Percentiles rank a stretch among this genome's conserved stretches.
Evolutionary conservation across 2,113 vertebrate genomes (phyloP).

Genomic region (Cephalopterus ornatus): DNA sequence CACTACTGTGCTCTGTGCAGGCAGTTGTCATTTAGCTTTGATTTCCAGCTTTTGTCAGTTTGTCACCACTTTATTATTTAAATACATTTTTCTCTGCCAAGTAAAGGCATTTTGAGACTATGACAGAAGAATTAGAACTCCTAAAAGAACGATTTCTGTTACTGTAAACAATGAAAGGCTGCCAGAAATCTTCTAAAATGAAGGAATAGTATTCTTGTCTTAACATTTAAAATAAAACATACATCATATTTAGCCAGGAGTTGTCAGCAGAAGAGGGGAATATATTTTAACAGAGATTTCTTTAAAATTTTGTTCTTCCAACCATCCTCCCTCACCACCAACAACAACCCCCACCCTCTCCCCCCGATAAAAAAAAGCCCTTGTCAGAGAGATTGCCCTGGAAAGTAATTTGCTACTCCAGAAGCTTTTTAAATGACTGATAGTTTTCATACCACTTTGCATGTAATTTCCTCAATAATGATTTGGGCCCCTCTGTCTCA

Average conservation of each 20-base stretch:
- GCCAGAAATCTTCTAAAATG: background rate
- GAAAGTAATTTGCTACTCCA: background rate
- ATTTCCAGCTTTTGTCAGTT: constrained; percentile 7
- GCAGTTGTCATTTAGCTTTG: background rate
- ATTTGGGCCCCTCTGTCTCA: background rate
- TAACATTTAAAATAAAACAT: background rate
- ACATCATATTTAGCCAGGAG: background rate
- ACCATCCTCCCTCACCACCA: background rate
- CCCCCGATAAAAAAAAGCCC: too few relatives aligned
- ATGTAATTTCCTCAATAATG: background rate
- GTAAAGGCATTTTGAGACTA: background rate
- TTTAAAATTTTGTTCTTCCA: background rate
- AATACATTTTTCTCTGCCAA: background rate
- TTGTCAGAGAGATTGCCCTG: background rate
- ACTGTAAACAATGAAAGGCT: background rate
- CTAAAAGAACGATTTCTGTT: background rate
- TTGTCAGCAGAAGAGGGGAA: background rate
- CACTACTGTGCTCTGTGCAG: background rate
- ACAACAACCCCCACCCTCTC: rapidly evolving
- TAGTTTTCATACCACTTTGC: background rate
- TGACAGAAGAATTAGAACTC: background rate
- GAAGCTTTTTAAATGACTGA: background rate
- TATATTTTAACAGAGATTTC: background rate
- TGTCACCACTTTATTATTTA: constrained; percentile 33
- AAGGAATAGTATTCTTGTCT: background rate